phyloP scores from a whole-genome alignment of 2,797 vertebrate species.

The Amblyopsis hoosieri region DNA sequence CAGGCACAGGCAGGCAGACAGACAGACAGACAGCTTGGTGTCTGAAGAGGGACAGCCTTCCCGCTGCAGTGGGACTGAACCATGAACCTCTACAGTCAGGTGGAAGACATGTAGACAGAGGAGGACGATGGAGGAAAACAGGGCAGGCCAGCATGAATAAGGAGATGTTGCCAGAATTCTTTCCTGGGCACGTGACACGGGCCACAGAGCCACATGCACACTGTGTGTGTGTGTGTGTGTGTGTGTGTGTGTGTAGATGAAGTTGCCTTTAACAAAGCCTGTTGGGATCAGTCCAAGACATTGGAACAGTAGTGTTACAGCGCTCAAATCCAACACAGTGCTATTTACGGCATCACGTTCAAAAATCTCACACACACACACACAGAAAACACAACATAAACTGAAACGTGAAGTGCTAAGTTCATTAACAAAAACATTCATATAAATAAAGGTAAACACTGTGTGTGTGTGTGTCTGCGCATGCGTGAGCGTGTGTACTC shows the following conservation, averaged over 20 bases:
- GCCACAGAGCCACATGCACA: too few species aligned
- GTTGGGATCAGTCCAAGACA: slow-evolving; percentile 45
- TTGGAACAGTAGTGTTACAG: slow-evolving; percentile 44
- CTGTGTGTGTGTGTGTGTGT: too few species aligned
- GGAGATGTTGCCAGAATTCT: slow-evolving; percentile 4
- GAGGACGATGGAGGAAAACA: neutral
- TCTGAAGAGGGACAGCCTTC: slow-evolving; percentile 30
- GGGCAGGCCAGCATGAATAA: neutral
- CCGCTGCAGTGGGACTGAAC: too few species aligned
- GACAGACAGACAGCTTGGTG: slow-evolving; percentile 38
- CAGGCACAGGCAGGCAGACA: too few species aligned
- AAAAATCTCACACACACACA: slow-evolving; percentile 59
- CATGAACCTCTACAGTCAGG: slow-evolving; percentile 9
- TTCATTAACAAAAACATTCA: neutral
- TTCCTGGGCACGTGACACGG: too few species aligned
- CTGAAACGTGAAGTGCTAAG: neutral
- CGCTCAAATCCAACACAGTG: slow-evolving; percentile 50
- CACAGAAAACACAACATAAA: slow-evolving; percentile 7
- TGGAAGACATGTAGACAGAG: neutral
- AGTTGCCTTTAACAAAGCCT: slow-evolving; percentile 5
- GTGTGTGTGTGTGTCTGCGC: slow-evolving; percentile 32
- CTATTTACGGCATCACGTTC: slow-evolving; percentile 53
- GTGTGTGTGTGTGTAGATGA: too few species aligned
- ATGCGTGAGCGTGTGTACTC: neutral
- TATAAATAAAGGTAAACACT: too few species aligned